Conservation (phyloP, 2,113 vertebrate species). For the Corynorhinus townsendii region DNA sequence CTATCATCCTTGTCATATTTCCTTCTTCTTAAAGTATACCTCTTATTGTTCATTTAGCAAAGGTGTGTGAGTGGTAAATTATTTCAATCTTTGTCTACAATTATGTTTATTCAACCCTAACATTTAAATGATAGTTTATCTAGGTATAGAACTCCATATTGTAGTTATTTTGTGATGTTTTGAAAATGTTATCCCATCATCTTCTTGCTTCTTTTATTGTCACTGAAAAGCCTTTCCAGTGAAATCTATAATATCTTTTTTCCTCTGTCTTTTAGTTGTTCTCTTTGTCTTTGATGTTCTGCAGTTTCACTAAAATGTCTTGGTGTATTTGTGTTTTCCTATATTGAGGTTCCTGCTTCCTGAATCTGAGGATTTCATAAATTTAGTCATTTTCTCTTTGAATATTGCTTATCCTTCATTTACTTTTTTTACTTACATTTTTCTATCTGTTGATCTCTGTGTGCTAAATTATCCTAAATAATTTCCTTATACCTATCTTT, state of each 20-base stretch:
- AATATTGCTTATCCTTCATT: neutral
- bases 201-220: neutral
- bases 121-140: neutral
- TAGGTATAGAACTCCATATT: neutral
- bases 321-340: neutral
- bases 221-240: neutral
- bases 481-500: neutral
- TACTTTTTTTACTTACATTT: neutral
- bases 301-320: neutral
- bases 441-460: neutral
- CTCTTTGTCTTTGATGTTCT: neutral
- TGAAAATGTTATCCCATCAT: neutral
- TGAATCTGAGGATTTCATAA: conserved; percentile 3
- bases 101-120: neutral
- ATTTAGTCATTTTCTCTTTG: neutral
- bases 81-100: neutral
- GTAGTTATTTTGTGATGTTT: neutral
- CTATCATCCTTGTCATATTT: neutral
- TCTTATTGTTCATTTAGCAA: neutral
- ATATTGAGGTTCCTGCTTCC: neutral
- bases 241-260: neutral
- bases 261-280: neutral
- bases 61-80: neutral
- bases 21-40: neutral
- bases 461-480: neutral